Conservation (phyloP, 2,888 invertebrate species). For the Matsumyia berberina region DNA sequence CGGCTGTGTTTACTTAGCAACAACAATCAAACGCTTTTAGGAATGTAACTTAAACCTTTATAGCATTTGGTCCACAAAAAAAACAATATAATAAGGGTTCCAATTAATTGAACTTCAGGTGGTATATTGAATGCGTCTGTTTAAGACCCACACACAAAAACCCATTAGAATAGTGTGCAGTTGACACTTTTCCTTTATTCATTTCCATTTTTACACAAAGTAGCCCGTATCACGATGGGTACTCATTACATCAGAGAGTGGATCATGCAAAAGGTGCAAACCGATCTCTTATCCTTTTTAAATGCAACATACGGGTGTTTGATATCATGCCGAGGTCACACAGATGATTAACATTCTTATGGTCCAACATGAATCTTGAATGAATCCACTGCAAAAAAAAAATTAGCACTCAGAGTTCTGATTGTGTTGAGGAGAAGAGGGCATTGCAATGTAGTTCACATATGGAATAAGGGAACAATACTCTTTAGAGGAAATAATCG, state of each 20-base stretch:
- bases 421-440: constrained; percentile 44
- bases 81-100: constrained; percentile 62
- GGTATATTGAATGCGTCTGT: constrained; percentile 68
- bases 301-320: constrained; percentile 66
- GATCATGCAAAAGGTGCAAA: constrained; percentile 72
- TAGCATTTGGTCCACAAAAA: constrained; percentile 60
- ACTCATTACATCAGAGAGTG: constrained; percentile 58
- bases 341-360: constrained; percentile 64
- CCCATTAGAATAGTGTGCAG: constrained; percentile 40
- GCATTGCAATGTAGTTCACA: constrained; percentile 59
- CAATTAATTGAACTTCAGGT: constrained; percentile 76
- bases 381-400: constrained; percentile 48
- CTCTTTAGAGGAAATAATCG: constrained; percentile 9
- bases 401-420: constrained; percentile 63
- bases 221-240: constrained; percentile 64
- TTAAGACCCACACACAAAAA: constrained; percentile 20
- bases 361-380: constrained; percentile 43
- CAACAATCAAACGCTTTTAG: constrained; percentile 57
- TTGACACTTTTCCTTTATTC: constrained; percentile 62
- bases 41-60: constrained; percentile 70
- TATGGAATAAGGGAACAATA: constrained; percentile 25
- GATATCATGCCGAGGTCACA: constrained; percentile 36
- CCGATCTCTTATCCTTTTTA: constrained; percentile 59
- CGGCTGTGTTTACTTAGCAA: constrained; percentile 69
- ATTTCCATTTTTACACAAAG: constrained; percentile 54